Percentiles rank a stretch among this genome's conserved stretches.
Evolutionary conservation across 2,888 invertebrate species (phyloP).

Genomic region (Metallyticus violacea): DNA sequence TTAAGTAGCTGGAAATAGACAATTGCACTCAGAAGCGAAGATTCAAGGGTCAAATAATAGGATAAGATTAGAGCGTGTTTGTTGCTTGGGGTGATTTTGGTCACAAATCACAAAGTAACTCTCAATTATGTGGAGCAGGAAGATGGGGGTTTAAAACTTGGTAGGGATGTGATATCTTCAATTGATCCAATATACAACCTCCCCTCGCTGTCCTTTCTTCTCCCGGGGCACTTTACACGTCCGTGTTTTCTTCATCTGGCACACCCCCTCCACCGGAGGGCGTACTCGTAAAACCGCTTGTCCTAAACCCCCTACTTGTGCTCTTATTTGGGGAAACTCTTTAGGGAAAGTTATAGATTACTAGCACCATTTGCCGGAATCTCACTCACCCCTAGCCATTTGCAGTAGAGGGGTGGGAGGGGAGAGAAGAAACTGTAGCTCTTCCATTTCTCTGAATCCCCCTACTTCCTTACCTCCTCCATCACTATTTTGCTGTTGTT

Average conservation of each 20-base stretch:
- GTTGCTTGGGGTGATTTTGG: neutral
- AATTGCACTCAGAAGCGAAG: too few relatives aligned
- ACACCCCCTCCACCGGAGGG: neutral
- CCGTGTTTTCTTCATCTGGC: slow-evolving; percentile 8
- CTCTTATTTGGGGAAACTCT: slow-evolving; percentile 11
- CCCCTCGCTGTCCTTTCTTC: neutral
- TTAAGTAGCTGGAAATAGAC: neutral
- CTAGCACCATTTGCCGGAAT: slow-evolving; percentile 22
- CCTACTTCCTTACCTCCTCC: neutral
- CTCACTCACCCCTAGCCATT: slow-evolving; percentile 13
- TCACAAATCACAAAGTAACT: neutral
- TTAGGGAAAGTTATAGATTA: slow-evolving; percentile 23
- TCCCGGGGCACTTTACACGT: slow-evolving; percentile 5
- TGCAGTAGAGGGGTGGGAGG: neutral
- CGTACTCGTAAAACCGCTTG: neutral
- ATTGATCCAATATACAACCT: slow-evolving; percentile 10
- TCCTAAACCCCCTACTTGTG: neutral
- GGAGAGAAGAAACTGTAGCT: neutral
- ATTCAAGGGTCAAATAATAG: neutral
- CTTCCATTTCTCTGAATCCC: neutral
- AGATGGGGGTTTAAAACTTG: neutral
- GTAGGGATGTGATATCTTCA: neutral
- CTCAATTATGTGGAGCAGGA: neutral
- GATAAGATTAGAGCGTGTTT: neutral
- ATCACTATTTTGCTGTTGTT: too few relatives aligned